Evolutionary conservation across 2,113 vertebrate genomes (phyloP).

Genomic region (Malaclemys terrapin): DNA sequence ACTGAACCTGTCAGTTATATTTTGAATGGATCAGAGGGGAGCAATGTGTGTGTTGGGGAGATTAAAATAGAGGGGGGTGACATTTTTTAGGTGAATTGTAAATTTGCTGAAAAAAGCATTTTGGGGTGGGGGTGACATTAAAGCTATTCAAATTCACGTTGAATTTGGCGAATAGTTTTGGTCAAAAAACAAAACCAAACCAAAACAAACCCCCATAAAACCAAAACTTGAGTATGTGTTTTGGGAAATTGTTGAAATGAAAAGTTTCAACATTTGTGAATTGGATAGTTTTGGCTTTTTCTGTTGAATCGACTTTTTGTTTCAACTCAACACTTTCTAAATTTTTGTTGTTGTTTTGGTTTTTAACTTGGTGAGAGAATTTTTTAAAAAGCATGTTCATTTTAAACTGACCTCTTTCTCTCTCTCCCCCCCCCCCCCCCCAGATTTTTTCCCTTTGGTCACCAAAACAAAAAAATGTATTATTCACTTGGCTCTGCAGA

Average conservation of each 20-base stretch:
- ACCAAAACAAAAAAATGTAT: not conserved
- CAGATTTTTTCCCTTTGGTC: too few species aligned
- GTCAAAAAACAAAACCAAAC: not conserved
- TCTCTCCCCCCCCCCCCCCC: too few species aligned
- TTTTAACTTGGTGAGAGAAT: not conserved
- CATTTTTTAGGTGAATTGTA: not conserved
- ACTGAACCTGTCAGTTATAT: not conserved
- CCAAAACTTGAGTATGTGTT: not conserved
- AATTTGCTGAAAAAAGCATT: not conserved
- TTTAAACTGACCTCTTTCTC: not conserved
- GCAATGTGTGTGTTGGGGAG: not conserved
- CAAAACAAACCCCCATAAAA: not conserved
- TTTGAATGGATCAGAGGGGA: not conserved
- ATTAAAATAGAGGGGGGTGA: not conserved
- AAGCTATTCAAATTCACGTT: not conserved
- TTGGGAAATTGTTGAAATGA: not conserved
- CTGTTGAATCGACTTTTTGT: not conserved
- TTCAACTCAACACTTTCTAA: not conserved
- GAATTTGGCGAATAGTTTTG: not conserved
- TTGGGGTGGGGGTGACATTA: too few species aligned
- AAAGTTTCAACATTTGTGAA: not conserved
- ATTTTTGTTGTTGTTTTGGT: not conserved
- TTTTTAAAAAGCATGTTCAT: not conserved
- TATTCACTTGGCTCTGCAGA: not conserved
- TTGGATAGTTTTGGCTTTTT: not conserved